These are phyloP conservation scores for Coregonus sp. DNA, from an alignment of 2,797 vertebrate species.

Conservation along the genomic window DNA sequence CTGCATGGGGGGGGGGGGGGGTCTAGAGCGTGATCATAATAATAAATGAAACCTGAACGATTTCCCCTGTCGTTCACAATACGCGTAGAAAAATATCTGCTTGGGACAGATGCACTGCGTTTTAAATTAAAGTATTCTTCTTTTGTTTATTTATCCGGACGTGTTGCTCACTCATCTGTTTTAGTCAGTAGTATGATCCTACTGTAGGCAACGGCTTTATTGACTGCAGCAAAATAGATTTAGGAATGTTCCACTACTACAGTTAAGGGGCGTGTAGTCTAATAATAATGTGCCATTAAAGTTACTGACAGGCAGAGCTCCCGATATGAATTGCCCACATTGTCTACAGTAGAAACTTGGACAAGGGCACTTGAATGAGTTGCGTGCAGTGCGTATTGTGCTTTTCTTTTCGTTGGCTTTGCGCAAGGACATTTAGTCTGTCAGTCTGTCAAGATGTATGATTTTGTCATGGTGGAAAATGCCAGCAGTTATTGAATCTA, in stretches of 20 bases:
- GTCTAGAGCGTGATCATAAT: slow-evolving; percentile 35
- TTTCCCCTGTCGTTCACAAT: slow-evolving; percentile 11
- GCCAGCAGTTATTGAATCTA: slow-evolving; percentile 21
- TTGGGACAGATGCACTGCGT: slow-evolving; percentile 9
- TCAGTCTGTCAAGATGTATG: not conserved
- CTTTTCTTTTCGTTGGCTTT: not conserved
- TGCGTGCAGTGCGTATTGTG: slow-evolving; percentile 22
- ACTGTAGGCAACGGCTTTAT: slow-evolving; percentile 26
- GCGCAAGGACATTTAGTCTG: not conserved
- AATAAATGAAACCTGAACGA: slow-evolving; percentile 2
- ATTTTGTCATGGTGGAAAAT: slow-evolving; percentile 15
- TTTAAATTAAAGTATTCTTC: slow-evolving; percentile 10
- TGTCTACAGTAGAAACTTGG: not conserved
- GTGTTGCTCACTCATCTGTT: not conserved
- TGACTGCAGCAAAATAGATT: slow-evolving; percentile 65
- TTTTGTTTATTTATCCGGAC: not conserved
- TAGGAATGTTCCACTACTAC: slow-evolving; percentile 69
- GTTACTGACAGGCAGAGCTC: slow-evolving; percentile 27
- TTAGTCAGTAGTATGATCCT: slow-evolving; percentile 17
- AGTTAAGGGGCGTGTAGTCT: slow-evolving; percentile 47
- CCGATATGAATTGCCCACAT: slow-evolving; percentile 27
- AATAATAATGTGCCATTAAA: slow-evolving; percentile 47
- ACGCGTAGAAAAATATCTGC: not conserved
- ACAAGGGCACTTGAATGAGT: slow-evolving; percentile 1
- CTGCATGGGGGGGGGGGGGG: slow-evolving; percentile 53